Base-by-base conservation (phyloP, 2,888 invertebrate species). In the Folsomia manolachei region DNA sequence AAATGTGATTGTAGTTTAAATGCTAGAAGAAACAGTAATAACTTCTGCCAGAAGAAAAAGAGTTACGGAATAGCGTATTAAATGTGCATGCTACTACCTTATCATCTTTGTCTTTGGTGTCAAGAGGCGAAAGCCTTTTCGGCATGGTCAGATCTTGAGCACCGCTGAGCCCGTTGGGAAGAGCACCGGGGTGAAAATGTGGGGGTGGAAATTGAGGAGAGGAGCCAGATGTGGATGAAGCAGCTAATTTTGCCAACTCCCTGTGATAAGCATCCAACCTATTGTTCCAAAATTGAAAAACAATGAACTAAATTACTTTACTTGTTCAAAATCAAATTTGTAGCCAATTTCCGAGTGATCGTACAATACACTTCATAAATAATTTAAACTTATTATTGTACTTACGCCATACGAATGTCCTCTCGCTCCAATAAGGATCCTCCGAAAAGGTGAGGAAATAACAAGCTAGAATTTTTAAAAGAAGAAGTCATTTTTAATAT, bases 111-210 rank as follows among this genome's bases (percentile, higher is more conserved):
- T 83, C 78, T 78, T 77, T 77, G 86, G 84, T 82, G 84, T 84
- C 84, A 88, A 89, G 71, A 27, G 81, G 78, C 74, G 81, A 78
- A 76, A 80, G 77, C 79, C 80, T 75, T 79, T 93, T 93, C 80
- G 93, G 92, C 82, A 94, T 86, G 76, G 94, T 93, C 81, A 95
- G 87, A 84, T 95, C 94, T 85, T 94, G 93, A 78, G 91, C 90
- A 70, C 86, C 85, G 71, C 83, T 83, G 76, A 77, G 88, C 24
- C 89, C 88, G 63, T 74, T 74, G 61, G 74, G 69, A 26, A 76
- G 75, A 73, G 77, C 75, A 75, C 76, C 76, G 70, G 79, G 76
- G 70, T 79, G 39, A 87, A 87, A 82, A 89, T 90, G 82, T 93
- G 93, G 83, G 93, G 94, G 76, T 93, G 87, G 1, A 92, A 93